These are phyloP conservation scores for Phragmatobia fuliginosa DNA, from an alignment of 2,888 invertebrate species.

Conservation along the genomic window DNA sequence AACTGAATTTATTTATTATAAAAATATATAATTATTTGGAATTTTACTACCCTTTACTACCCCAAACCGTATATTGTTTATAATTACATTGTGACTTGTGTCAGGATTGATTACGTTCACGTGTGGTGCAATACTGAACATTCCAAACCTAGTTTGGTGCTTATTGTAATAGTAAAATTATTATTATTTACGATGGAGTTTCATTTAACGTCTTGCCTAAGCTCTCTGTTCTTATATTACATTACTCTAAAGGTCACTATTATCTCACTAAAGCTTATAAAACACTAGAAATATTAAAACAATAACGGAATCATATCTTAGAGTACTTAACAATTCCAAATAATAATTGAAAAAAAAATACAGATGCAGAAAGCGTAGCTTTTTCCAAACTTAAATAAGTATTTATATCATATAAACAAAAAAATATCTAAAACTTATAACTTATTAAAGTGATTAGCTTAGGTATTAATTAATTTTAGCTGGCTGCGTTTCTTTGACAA, in stretches of 20 bases:
- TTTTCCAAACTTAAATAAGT: slow-evolving; percentile 64
- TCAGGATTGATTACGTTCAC: slow-evolving; percentile 74
- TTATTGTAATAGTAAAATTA: slow-evolving; percentile 82
- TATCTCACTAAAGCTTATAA: slow-evolving; percentile 49
- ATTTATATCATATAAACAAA: slow-evolving; percentile 65
- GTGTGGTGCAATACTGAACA: slow-evolving; percentile 85
- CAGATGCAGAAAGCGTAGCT: slow-evolving; percentile 59
- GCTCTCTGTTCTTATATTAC: slow-evolving; percentile 61
- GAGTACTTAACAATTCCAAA: slow-evolving; percentile 55
- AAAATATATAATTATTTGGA: slow-evolving; percentile 53
- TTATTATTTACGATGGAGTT: slow-evolving; percentile 75
- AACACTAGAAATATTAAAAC: slow-evolving; percentile 28
- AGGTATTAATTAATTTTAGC: slow-evolving; percentile 64
- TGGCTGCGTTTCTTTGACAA: slow-evolving; percentile 58
- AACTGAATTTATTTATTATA: slow-evolving; percentile 72
- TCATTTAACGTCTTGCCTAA: slow-evolving; percentile 74
- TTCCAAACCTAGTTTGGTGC: slow-evolving; percentile 86
- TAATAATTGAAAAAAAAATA: slow-evolving; percentile 45
- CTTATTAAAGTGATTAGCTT: slow-evolving; percentile 73
- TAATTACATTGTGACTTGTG: slow-evolving; percentile 63
- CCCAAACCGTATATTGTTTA: slow-evolving; percentile 50
- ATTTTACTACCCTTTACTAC: slow-evolving; percentile 46
- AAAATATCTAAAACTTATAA: slow-evolving; percentile 66
- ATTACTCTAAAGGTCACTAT: slow-evolving; percentile 79
- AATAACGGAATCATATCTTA: slow-evolving; percentile 50